Percentiles rank a stretch among this genome's conserved stretches.
phyloP scores from a whole-genome alignment of 2,113 vertebrate genomes.

The Tamias sibiricus region DNA sequence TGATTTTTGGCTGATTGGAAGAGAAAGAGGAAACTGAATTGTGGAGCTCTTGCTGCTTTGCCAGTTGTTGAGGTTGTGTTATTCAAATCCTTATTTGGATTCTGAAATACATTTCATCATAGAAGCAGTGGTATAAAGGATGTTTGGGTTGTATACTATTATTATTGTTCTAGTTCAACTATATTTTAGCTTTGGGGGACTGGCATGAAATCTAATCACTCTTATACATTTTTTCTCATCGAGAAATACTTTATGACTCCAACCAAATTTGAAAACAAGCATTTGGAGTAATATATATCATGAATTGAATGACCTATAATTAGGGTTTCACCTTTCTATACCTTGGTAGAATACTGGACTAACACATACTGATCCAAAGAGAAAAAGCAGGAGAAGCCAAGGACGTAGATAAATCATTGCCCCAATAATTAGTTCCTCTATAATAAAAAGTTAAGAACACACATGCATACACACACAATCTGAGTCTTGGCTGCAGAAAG shows the following conservation, averaged over 20 bases:
- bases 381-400: slow-evolving; percentile 3
- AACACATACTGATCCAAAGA: not conserved
- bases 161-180: slow-evolving; percentile 18
- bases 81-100: slow-evolving; percentile 6
- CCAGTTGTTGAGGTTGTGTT: not conserved
- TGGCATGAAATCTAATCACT: not conserved
- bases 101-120: slow-evolving; percentile 15
- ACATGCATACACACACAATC: not conserved
- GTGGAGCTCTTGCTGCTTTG: not conserved
- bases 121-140: slow-evolving; percentile 19
- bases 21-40: not conserved
- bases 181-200: slow-evolving; percentile 24
- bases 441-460: not conserved
- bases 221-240: not conserved
- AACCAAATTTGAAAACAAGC: not conserved
- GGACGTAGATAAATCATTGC: not conserved
- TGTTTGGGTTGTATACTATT: not conserved
- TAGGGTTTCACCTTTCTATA: not conserved
- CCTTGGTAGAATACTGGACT: not conserved
- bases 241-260: slow-evolving; percentile 15
- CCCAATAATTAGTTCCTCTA: not conserved
- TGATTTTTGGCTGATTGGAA: not conserved
- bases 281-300: slow-evolving; percentile 1
- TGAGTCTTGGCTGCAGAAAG: not conserved
- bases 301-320: not conserved